phyloP scores from a whole-genome alignment of 2,113 vertebrate species.

The Holacanthus passer region DNA sequence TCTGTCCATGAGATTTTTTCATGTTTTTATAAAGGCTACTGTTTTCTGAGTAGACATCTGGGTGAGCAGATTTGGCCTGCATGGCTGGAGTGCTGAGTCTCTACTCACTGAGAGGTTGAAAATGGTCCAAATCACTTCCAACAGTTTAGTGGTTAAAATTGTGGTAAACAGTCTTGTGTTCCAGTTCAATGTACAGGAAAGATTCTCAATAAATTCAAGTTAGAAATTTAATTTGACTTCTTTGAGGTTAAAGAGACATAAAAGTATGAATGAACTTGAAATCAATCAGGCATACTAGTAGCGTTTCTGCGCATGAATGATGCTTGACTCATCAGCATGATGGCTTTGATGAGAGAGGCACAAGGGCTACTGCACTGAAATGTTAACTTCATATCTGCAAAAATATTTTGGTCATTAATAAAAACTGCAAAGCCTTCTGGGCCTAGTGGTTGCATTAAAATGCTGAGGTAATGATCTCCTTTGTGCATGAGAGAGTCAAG shows the following conservation, averaged over 20 bases:
- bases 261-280: background rate
- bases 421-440: conserved; percentile 50
- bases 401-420: conserved; percentile 62
- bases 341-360: conserved; percentile 22
- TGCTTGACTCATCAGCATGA: background rate
- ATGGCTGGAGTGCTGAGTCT: conserved; percentile 45
- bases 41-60: conserved; percentile 77
- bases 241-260: background rate
- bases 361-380: conserved; percentile 16
- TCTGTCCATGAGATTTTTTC: conserved; percentile 63
- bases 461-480: conserved; percentile 69
- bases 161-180: conserved; percentile 10
- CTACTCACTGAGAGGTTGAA: conserved; percentile 33
- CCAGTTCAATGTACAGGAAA: background rate
- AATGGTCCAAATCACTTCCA: conserved; percentile 22
- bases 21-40: conserved; percentile 76
- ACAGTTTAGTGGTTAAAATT: conserved; percentile 17
- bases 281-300: background rate
- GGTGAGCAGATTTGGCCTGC: conserved; percentile 57
- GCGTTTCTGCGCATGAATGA: conserved; percentile 15
- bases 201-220: background rate
- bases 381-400: conserved; percentile 34
- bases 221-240: too few species aligned
- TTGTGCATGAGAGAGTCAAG: conserved; percentile 72
- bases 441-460: conserved; percentile 56